These are phyloP conservation scores for Agapostemon virescens DNA, from an alignment of 2,888 invertebrate genomes.

Conservation along the genomic window DNA sequence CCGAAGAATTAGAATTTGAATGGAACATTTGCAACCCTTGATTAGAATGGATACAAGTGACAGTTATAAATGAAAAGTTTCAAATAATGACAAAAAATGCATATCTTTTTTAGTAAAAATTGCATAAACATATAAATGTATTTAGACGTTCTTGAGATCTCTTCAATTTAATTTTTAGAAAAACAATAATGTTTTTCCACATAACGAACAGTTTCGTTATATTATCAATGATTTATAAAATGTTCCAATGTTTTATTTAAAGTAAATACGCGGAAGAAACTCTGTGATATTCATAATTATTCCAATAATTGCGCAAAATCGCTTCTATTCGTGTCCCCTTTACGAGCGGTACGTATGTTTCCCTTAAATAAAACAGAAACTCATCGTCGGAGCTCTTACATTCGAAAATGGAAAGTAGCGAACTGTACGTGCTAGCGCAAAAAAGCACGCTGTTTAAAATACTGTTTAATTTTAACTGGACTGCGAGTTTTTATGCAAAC, in stretches of 20 bases:
- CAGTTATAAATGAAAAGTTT: too few species aligned
- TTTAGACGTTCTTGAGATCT: too few species aligned
- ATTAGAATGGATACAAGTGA: too few species aligned
- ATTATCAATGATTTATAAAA: not conserved
- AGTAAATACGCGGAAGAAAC: not conserved
- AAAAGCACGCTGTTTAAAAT: not conserved
- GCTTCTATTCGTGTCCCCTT: not conserved
- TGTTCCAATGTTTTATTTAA: not conserved
- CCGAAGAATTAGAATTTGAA: too few species aligned
- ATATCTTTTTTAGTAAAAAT: too few species aligned
- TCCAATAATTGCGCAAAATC: not conserved
- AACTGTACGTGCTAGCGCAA: not conserved
- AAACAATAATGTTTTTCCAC: too few species aligned
- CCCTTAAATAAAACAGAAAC: slow-evolving; percentile 3
- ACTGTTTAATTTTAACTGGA: not conserved
- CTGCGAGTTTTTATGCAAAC: not conserved
- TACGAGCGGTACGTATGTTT: not conserved
- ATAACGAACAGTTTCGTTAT: not conserved
- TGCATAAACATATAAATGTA: too few species aligned
- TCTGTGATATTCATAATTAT: not conserved
- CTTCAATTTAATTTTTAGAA: too few species aligned
- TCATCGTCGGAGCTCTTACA: not conserved
- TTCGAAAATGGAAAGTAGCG: not conserved
- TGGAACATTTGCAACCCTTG: too few species aligned
- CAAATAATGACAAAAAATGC: too few species aligned